Evolutionary conservation across 2,797 vertebrate species (phyloP).

Genomic region (Falco naumanni): DNA sequence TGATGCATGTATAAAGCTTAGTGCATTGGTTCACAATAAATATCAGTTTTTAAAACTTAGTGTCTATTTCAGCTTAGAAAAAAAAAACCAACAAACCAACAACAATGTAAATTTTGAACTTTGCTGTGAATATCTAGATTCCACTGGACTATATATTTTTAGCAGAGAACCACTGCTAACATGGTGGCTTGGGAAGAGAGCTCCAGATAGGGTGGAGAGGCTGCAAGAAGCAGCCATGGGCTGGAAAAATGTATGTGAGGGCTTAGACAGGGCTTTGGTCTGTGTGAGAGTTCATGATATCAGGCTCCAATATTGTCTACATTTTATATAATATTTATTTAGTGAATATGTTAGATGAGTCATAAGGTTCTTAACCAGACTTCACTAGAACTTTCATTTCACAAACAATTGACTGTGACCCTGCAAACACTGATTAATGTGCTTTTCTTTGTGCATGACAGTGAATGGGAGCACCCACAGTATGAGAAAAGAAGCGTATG

Average conservation of each 20-base stretch:
- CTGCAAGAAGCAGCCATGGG: background rate
- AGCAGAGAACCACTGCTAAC: background rate
- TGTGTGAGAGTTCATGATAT: background rate
- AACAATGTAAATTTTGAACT: background rate
- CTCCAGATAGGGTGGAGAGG: background rate
- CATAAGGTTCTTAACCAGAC: background rate
- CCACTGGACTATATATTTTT: background rate
- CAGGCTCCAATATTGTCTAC: background rate
- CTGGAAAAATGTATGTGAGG: background rate
- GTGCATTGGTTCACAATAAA: background rate
- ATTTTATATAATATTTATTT: background rate
- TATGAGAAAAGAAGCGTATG: background rate
- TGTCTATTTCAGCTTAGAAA: background rate
- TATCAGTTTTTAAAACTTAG: background rate
- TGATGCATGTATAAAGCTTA: background rate
- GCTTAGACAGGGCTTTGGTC: background rate
- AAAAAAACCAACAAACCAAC: background rate
- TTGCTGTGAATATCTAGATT: background rate
- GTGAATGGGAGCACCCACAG: accelerated
- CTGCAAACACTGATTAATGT: background rate
- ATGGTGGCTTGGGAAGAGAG: background rate
- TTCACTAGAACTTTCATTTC: constrained; percentile 24
- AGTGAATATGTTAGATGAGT: background rate
- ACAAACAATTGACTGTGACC: background rate
- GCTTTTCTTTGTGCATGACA: background rate